These are phyloP conservation scores for Phyto melanocephala DNA, from an alignment of 2,888 invertebrate genomes.

Conservation along the genomic window DNA sequence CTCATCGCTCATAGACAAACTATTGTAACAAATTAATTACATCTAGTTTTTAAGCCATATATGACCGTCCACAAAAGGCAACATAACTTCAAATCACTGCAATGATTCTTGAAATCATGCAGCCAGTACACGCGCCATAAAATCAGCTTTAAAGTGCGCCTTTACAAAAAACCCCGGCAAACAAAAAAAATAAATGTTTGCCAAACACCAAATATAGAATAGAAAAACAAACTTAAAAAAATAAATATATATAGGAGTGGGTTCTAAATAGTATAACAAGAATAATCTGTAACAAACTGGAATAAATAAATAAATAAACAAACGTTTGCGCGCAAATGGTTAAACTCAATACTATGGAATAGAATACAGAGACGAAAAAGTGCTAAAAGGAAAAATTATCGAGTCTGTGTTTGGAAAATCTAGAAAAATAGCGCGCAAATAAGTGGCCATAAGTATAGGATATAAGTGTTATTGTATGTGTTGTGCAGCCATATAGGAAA, in stretches of 20 bases:
- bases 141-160: neutral
- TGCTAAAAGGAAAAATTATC: constrained; percentile 54
- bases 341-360: constrained; percentile 21
- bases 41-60: constrained; percentile 43
- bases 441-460: neutral
- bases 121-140: constrained; percentile 46
- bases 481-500: neutral
- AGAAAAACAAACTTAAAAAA: neutral
- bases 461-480: neutral
- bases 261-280: constrained; percentile 37
- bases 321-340: constrained; percentile 64
- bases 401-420: constrained; percentile 61
- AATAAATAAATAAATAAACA: constrained; percentile 29
- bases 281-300: neutral
- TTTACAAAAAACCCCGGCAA: neutral
- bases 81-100: neutral
- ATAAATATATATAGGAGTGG: constrained; percentile 52
- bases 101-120: constrained; percentile 19
- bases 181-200: constrained; percentile 12
- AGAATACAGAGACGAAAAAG: neutral
- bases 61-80: neutral
- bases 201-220: constrained; percentile 16
- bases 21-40: constrained; percentile 58
- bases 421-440: constrained; percentile 54
- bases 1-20: neutral